Evolutionary conservation across 2,797 vertebrate species (phyloP).

Genomic region (Pangasius macronema): DNA sequence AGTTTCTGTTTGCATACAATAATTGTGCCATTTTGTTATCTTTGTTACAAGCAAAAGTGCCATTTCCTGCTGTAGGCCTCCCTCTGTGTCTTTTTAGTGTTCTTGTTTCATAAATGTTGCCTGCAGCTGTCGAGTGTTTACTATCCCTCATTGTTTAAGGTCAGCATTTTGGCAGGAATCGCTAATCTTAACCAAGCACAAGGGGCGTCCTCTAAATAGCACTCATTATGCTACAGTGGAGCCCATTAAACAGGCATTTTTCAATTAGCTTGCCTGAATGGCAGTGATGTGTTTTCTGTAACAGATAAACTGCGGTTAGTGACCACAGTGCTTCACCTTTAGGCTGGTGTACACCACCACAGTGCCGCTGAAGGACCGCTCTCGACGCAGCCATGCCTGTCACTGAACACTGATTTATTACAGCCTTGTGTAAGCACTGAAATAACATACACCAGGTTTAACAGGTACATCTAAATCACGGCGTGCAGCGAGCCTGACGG

Average conservation of each 20-base stretch:
- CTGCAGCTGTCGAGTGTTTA: constrained; percentile 1
- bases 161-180: constrained; percentile 20
- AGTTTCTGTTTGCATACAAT: neutral
- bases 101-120: neutral
- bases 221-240: constrained; percentile 24
- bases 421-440: constrained; percentile 7
- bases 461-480: neutral
- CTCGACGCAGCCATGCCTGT: constrained; percentile 41
- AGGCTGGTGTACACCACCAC: constrained; percentile 38
- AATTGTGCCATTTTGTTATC: neutral
- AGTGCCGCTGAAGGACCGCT: neutral
- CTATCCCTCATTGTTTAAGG: constrained; percentile 24
- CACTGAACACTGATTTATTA: constrained; percentile 32
- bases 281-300: constrained; percentile 59
- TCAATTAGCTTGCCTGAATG: constrained; percentile 64
- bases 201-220: neutral
- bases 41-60: neutral
- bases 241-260: constrained; percentile 61
- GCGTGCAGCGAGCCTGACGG: neutral
- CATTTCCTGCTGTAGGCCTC: constrained; percentile 5
- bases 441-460: constrained; percentile 1
- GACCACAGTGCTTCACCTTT: neutral
- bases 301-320: constrained; percentile 53
- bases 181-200: constrained; percentile 4
- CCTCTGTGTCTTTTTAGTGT: neutral